Conservation (phyloP, 2,113 vertebrate species). For the Oceanites oceanicus region DNA sequence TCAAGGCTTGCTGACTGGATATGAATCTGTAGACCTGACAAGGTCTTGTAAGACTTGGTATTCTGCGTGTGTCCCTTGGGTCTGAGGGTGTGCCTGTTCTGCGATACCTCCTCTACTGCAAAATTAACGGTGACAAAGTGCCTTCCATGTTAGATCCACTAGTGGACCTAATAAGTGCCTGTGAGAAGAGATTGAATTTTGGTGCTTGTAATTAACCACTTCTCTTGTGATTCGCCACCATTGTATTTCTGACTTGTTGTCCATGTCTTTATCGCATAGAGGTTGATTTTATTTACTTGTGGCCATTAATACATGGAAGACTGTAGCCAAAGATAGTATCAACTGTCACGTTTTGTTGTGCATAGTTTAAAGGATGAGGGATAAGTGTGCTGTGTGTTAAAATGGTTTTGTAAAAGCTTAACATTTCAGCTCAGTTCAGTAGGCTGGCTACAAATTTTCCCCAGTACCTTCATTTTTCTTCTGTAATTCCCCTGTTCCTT, state of each 20-base stretch:
- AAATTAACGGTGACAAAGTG: background rate
- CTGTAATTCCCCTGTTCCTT: background rate
- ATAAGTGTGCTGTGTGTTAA: background rate
- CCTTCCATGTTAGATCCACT: background rate
- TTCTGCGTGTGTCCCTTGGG: no score
- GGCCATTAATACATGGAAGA: background rate
- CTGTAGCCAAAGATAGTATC: background rate
- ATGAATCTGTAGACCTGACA: background rate
- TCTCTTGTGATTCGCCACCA: background rate
- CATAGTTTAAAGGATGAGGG: background rate
- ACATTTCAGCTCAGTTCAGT: background rate
- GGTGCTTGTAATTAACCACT: background rate
- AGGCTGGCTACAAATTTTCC: background rate
- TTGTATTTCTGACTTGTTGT: background rate
- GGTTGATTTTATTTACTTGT: background rate
- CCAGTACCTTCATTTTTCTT: background rate
- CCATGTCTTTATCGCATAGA: background rate
- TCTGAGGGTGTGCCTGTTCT: background rate
- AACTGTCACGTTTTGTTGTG: background rate
- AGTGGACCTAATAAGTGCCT: rapidly evolving
- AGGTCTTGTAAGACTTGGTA: no score
- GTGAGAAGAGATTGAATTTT: background rate
- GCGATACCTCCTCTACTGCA: background rate
- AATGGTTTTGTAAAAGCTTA: background rate
- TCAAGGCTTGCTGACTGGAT: background rate